Conservation (phyloP, 2,797 vertebrate genomes). For the Ctenopoma multispine region DNA sequence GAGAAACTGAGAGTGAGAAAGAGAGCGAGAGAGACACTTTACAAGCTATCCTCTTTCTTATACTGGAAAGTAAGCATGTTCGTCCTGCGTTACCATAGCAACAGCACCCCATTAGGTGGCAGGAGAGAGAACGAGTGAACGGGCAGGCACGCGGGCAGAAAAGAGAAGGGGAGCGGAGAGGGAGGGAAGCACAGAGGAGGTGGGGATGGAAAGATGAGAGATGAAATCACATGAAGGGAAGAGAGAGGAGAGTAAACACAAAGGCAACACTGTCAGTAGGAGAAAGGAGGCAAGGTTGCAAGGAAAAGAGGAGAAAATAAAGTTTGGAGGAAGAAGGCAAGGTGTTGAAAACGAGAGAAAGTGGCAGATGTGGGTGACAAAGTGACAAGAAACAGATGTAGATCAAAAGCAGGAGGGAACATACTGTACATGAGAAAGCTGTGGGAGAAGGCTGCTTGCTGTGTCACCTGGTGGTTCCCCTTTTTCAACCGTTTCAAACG, state of each 20-base stretch:
- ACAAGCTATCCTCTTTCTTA: slow-evolving; percentile 50
- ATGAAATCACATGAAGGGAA: slow-evolving; percentile 4
- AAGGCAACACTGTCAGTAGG: background rate
- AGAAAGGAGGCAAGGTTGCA: background rate
- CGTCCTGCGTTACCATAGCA: slow-evolving; percentile 77
- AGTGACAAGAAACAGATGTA: background rate
- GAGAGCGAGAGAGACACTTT: slow-evolving; percentile 49
- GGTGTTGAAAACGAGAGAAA: background rate
- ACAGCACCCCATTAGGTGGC: slow-evolving; percentile 78
- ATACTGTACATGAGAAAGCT: background rate
- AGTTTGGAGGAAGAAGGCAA: slow-evolving; percentile 3
- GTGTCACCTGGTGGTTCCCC: slow-evolving; percentile 18
- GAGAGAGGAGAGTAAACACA: slow-evolving; percentile 4
- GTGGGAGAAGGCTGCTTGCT: slow-evolving; percentile 26
- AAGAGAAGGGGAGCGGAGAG: slow-evolving; percentile 22
- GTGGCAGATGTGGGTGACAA: slow-evolving; percentile 15
- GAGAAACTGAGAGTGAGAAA: slow-evolving; percentile 7
- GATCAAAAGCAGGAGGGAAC: background rate
- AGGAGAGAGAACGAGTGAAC: slow-evolving; percentile 58
- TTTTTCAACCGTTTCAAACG: slow-evolving; percentile 26
- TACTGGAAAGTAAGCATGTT: slow-evolving; percentile 54
- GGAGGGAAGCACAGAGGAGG: background rate
- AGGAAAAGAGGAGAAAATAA: slow-evolving; percentile 3
- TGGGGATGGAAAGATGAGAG: slow-evolving; percentile 35
- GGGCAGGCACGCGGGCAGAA: slow-evolving; percentile 40